Percentiles rank a stretch among this genome's conserved stretches.
Evolutionary conservation across 1,140 invertebrate genomes (phyloP).

Genomic region (Procambarus virginalis): DNA sequence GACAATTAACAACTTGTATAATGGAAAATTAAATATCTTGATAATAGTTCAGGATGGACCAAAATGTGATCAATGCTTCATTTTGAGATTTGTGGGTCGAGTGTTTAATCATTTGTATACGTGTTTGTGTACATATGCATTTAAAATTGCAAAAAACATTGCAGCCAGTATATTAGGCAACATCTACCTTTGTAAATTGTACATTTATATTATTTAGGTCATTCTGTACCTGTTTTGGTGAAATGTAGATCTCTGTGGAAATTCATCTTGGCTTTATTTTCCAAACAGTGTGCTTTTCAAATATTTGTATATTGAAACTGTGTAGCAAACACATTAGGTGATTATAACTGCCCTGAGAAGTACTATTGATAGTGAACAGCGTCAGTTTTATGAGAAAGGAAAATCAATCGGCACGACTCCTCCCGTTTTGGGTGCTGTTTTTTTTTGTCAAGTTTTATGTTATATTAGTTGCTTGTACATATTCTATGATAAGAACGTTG

Average conservation of each 20-base stretch:
- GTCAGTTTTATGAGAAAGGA: too few relatives aligned
- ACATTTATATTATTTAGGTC: background rate
- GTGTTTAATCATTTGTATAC: too few relatives aligned
- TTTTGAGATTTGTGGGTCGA: too few relatives aligned
- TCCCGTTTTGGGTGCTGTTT: too few relatives aligned
- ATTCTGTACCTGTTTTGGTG: background rate
- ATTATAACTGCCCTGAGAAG: background rate
- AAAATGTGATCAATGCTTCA: too few relatives aligned
- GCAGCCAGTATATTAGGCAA: background rate
- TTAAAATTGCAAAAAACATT: background rate
- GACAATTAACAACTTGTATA: too few relatives aligned
- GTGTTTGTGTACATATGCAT: background rate
- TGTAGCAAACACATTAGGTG: background rate
- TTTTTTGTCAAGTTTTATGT: too few relatives aligned
- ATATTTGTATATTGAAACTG: background rate
- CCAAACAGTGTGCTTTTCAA: background rate
- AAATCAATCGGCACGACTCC: too few relatives aligned
- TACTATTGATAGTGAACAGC: background rate
- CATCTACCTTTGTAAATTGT: background rate
- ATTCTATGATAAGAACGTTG: too few relatives aligned
- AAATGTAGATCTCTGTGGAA: background rate
- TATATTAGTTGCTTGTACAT: too few relatives aligned
- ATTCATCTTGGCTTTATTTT: background rate
- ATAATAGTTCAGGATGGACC: too few relatives aligned
- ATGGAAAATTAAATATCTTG: too few relatives aligned